These are phyloP conservation scores for Noctuana brunneofusca DNA, from an alignment of 2,888 invertebrate species.

Conservation along the genomic window DNA sequence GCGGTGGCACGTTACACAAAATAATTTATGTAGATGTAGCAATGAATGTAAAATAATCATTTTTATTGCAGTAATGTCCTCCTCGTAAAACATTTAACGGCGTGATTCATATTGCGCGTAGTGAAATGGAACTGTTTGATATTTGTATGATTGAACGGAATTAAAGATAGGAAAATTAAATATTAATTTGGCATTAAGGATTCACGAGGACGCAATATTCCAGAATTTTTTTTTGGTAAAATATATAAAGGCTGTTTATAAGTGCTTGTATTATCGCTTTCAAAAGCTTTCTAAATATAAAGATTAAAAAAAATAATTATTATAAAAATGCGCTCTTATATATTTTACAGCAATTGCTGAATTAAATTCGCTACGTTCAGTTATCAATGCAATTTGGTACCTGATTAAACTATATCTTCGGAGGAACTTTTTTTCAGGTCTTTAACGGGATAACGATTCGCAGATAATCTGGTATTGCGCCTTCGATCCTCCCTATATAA, in stretches of 20 bases:
- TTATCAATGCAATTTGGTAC: slow-evolving; percentile 38
- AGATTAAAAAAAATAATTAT: not conserved
- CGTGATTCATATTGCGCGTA: slow-evolving; percentile 33
- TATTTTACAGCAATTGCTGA: slow-evolving; percentile 9
- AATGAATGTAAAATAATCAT: slow-evolving; percentile 58
- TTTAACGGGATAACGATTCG: slow-evolving; percentile 58
- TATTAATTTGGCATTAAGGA: slow-evolving; percentile 73
- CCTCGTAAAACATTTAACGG: slow-evolving; percentile 61
- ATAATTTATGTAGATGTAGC: slow-evolving; percentile 59
- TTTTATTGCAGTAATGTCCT: slow-evolving; percentile 55
- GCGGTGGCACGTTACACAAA: slow-evolving; percentile 46
- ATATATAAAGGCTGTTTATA: not conserved
- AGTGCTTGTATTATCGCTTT: not conserved
- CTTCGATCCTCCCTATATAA: slow-evolving; percentile 74
- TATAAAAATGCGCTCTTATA: slow-evolving; percentile 6
- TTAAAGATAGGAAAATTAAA: slow-evolving; percentile 10
- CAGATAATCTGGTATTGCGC: slow-evolving; percentile 71
- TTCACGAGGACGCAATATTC: slow-evolving; percentile 77
- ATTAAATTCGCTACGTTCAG: slow-evolving; percentile 32
- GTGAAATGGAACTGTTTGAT: slow-evolving; percentile 12
- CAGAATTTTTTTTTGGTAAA: slow-evolving; percentile 34
- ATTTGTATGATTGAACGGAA: slow-evolving; percentile 38
- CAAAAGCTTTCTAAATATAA: too few species aligned
- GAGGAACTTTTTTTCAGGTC: slow-evolving; percentile 43
- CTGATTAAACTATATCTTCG: slow-evolving; percentile 37